These are phyloP conservation scores for Lindbergichthys nudifrons DNA, from an alignment of 2,797 vertebrate genomes.

Conservation along the genomic window DNA sequence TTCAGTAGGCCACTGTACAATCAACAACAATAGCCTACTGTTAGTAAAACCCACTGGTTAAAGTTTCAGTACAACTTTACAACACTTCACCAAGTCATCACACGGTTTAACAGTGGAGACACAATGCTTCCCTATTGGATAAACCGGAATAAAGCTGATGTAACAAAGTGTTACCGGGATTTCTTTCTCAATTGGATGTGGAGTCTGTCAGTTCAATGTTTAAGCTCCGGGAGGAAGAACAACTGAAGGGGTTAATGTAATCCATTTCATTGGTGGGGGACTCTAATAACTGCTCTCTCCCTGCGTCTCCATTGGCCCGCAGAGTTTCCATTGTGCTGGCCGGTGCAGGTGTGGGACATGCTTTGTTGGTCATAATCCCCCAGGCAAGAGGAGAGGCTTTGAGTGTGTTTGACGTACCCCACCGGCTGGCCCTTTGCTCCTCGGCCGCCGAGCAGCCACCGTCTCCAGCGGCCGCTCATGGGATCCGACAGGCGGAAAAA, in stretches of 20 bases:
- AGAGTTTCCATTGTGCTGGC: conserved; percentile 85
- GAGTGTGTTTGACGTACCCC: conserved; percentile 98
- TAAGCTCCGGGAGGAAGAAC: conserved; percentile 59
- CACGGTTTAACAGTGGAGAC: conserved; percentile 12
- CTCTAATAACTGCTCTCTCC: conserved; percentile 75
- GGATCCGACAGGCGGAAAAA: conserved; percentile 99
- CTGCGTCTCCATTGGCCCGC: conserved; percentile 74
- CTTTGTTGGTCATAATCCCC: conserved; percentile 96
- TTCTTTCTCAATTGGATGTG: conserved; percentile 69
- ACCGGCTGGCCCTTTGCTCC: conserved; percentile 90
- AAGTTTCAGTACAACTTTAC: neutral
- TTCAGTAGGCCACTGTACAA: neutral
- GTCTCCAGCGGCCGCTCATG: conserved; percentile 90
- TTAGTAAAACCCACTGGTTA: neutral
- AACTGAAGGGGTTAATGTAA: conserved; percentile 80
- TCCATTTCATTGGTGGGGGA: conserved; percentile 78
- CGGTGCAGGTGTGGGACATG: conserved; percentile 94
- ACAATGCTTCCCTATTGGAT: conserved; percentile 34
- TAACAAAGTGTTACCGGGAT: conserved; percentile 50
- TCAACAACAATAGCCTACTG: neutral
- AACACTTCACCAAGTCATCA: conserved; percentile 17
- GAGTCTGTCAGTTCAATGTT: conserved; percentile 72
- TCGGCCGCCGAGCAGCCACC: conserved; percentile 91
- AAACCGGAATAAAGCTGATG: conserved; percentile 47
- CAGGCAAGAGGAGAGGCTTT: conserved; percentile 89